phyloP scores from a whole-genome alignment of 1,140 invertebrate genomes.

The Drosophila sulfurigaster region DNA sequence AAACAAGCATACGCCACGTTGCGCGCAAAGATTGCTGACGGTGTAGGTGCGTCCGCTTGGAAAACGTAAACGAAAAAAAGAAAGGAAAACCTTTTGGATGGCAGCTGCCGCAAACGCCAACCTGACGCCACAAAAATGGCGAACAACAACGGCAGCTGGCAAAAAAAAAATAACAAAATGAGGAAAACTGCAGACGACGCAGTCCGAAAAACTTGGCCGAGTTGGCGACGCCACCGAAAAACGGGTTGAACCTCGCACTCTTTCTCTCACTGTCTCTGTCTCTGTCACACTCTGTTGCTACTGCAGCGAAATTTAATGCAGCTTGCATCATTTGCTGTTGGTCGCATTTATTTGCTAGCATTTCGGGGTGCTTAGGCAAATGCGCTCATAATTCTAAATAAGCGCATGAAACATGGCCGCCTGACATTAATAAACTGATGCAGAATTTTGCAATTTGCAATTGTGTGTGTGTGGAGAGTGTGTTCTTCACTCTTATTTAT shows the following conservation, averaged over 20 bases:
- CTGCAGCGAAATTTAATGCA: constrained; percentile 42
- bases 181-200: constrained; percentile 55
- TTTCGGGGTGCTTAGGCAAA: constrained; percentile 50
- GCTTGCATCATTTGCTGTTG: constrained; percentile 45
- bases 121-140: constrained; percentile 67
- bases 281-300: not conserved
- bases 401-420: constrained; percentile 44
- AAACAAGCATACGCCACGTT: constrained; percentile 63
- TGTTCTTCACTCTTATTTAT: not conserved
- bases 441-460: not conserved
- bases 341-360: constrained; percentile 40
- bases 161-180: constrained; percentile 32
- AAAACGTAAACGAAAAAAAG: constrained; percentile 45
- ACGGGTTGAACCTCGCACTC: constrained; percentile 31
- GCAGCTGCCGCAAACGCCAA: constrained; percentile 69
- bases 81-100: constrained; percentile 29
- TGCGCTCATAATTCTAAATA: constrained; percentile 64
- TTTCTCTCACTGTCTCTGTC: not conserved
- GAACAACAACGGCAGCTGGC: constrained; percentile 2
- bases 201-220: constrained; percentile 71
- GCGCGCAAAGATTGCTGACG: constrained; percentile 68
- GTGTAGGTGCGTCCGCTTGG: constrained; percentile 73
- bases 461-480: constrained; percentile 3
- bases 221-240: constrained; percentile 62
- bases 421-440: constrained; percentile 40